Evolutionary conservation across 2,888 invertebrate species (phyloP).

Genomic region (Uropetala carovei): DNA sequence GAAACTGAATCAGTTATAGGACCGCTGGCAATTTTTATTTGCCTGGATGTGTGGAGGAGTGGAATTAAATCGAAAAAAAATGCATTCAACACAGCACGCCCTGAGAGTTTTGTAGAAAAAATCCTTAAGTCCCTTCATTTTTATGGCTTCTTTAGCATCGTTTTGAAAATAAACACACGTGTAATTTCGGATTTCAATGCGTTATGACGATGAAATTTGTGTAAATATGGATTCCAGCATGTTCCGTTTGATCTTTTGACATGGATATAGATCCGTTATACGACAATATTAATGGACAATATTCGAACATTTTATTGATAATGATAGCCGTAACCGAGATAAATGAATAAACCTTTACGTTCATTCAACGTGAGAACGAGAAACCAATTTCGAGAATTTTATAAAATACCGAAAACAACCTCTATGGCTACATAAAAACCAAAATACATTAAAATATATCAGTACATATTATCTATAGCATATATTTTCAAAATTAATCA

Average conservation of each 20-base stretch:
- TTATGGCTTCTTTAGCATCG: slow-evolving; percentile 7
- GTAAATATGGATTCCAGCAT: slow-evolving; percentile 17
- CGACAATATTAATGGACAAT: background rate
- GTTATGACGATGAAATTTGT: slow-evolving; percentile 10
- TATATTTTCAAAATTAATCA: background rate
- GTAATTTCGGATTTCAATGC: background rate
- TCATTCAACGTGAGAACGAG: background rate
- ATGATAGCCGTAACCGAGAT: background rate
- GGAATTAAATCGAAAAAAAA: too few relatives aligned
- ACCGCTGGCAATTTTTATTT: too few relatives aligned
- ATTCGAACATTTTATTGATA: background rate
- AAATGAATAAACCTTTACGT: background rate
- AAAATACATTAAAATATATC: too few relatives aligned
- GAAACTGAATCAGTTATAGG: too few relatives aligned
- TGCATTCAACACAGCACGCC: too few relatives aligned
- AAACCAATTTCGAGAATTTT: background rate
- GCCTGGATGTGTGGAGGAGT: too few relatives aligned
- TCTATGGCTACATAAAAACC: too few relatives aligned
- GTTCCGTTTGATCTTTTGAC: slow-evolving; percentile 10
- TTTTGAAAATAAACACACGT: background rate
- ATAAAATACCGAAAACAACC: too few relatives aligned
- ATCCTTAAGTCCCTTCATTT: background rate
- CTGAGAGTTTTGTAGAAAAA: background rate
- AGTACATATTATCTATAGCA: too few relatives aligned
- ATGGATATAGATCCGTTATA: background rate